Percentiles rank a stretch among this genome's conserved stretches.
These are phyloP conservation scores for Pseudeuparius sepicola DNA, from an alignment of 2,888 invertebrate genomes.

Conservation along the genomic window DNA sequence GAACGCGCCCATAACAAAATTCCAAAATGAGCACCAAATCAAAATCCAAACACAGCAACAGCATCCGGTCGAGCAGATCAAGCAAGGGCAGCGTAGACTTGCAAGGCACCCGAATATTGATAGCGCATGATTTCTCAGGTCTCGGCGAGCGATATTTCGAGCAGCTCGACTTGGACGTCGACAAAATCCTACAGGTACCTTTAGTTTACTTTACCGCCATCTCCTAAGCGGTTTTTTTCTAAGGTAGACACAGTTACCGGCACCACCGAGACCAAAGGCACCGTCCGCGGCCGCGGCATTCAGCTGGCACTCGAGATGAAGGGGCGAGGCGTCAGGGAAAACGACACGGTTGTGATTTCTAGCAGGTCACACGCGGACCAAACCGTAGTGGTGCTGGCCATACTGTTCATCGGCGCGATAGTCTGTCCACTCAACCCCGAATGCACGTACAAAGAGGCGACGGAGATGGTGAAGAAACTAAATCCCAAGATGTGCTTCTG, in stretches of 20 bases:
- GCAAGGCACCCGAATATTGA: too few species aligned
- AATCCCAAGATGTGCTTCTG: slow-evolving; percentile 34
- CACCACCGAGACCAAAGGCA: slow-evolving; percentile 31
- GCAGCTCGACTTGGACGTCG: slow-evolving; percentile 23
- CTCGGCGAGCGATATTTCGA: slow-evolving; percentile 29
- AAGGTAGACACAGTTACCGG: slow-evolving; percentile 32
- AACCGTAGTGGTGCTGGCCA: slow-evolving; percentile 31
- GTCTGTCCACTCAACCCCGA: slow-evolving; percentile 31
- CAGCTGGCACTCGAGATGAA: slow-evolving; percentile 30
- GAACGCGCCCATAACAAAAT: too few species aligned
- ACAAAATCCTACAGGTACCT: slow-evolving; percentile 31
- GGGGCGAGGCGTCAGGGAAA: slow-evolving; percentile 23
- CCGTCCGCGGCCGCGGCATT: slow-evolving; percentile 28
- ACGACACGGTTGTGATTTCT: slow-evolving; percentile 30
- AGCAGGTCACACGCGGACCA: slow-evolving; percentile 31
- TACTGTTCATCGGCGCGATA: slow-evolving; percentile 31
- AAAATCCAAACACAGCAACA: too few species aligned
- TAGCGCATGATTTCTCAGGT: too few species aligned
- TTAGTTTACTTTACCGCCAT: neutral
- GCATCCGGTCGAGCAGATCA: too few species aligned
- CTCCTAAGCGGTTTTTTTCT: neutral
- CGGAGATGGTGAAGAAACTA: slow-evolving; percentile 24
- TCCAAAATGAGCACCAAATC: too few species aligned
- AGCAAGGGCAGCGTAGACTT: too few species aligned
- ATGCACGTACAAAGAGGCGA: slow-evolving; percentile 25